Percentiles rank a stretch among this genome's conserved stretches.
Evolutionary conservation across 2,888 invertebrate genomes (phyloP).

Genomic region (Melikaiella ostensackeni): DNA sequence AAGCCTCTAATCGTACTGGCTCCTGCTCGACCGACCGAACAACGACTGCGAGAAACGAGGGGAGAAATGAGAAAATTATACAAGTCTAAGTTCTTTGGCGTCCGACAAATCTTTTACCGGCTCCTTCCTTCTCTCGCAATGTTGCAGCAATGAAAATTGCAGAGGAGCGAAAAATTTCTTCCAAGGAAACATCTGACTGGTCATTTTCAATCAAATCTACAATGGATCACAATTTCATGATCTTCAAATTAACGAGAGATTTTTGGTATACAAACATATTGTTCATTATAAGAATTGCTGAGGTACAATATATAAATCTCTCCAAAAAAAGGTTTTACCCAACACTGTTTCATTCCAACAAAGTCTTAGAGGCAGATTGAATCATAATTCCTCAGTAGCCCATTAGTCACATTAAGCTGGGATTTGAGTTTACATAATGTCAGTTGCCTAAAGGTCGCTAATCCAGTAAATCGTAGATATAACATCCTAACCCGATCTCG

Average conservation of each 20-base stretch:
- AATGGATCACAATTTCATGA: neutral
- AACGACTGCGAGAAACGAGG: constrained; percentile 52
- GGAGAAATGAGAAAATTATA: constrained; percentile 43
- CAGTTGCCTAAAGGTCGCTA: constrained; percentile 20
- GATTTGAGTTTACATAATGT: constrained; percentile 32
- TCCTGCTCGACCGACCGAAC: constrained; percentile 40
- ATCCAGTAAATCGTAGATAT: constrained; percentile 23
- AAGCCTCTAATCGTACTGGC: constrained; percentile 49
- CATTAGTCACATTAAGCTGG: constrained; percentile 15
- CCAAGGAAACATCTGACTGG: constrained; percentile 11
- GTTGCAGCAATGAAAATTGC: constrained; percentile 21
- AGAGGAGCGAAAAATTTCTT: constrained; percentile 13
- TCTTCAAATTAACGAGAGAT: no score
- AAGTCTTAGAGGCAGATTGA: neutral
- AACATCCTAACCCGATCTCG: constrained; percentile 25
- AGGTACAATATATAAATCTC: neutral
- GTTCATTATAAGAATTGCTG: no score
- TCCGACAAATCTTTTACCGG: constrained; percentile 24
- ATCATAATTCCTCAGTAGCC: constrained; percentile 28
- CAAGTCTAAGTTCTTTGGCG: constrained; percentile 29
- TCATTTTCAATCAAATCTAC: constrained; percentile 10
- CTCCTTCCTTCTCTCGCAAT: constrained; percentile 5
- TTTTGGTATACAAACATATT: no score
- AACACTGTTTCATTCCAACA: neutral
- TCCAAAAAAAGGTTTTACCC: neutral